phyloP scores from a whole-genome alignment of 2,113 vertebrate species.

The Menura novaehollandiae region DNA sequence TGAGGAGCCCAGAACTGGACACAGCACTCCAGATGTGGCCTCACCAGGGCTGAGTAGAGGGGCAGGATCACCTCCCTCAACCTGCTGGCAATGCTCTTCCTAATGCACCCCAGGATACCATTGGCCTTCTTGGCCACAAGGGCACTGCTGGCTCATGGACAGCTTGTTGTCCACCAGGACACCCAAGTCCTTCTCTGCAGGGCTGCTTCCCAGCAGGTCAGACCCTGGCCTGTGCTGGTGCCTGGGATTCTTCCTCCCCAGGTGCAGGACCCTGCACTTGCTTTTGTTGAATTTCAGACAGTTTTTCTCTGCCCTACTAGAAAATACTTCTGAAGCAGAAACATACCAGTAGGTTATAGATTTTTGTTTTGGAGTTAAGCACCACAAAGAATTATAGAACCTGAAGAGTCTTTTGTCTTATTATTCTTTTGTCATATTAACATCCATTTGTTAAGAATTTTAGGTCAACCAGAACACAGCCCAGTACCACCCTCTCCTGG shows the following conservation, averaged over 20 bases:
- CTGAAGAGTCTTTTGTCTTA: fast-evolving
- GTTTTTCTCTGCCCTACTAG: not conserved
- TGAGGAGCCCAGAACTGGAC: not conserved
- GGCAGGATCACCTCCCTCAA: not conserved
- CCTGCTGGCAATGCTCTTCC: not conserved
- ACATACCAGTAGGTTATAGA: not conserved
- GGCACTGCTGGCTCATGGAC: not conserved
- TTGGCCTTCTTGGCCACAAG: not conserved
- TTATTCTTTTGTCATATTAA: not conserved
- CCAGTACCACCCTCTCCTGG: not conserved
- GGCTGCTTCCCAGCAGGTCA: not conserved
- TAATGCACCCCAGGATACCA: fast-evolving
- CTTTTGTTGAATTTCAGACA: not conserved
- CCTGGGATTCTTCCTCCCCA: not conserved
- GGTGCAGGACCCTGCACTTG: fast-evolving
- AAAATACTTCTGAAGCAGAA: not conserved
- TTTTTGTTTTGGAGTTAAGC: not conserved
- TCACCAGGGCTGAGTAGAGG: not conserved
- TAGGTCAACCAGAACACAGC: not conserved
- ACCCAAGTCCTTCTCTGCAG: not conserved
- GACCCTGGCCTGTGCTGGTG: not conserved
- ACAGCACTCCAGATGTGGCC: not conserved
- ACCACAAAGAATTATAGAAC: not conserved
- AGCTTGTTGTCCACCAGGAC: not conserved
- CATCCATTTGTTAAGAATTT: not conserved